These are phyloP conservation scores for Eutolmus rufibarbis DNA, from an alignment of 2,888 invertebrate species.

Conservation along the genomic window DNA sequence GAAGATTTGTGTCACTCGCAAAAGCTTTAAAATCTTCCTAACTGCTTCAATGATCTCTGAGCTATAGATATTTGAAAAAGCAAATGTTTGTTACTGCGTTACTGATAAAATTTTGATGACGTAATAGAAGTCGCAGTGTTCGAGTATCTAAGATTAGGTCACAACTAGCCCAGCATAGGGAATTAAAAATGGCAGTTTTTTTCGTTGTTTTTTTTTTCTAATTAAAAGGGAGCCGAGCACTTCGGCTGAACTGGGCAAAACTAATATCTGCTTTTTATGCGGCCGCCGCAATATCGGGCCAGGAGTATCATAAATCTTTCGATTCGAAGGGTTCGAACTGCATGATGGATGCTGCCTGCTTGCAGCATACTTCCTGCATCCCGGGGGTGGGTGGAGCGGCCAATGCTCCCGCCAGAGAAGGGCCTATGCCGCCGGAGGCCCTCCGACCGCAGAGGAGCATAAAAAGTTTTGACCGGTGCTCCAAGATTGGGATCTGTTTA, in stretches of 20 bases:
- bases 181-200: neutral
- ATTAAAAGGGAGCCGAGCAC: neutral
- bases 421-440: neutral
- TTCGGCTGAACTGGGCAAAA: neutral
- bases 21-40: too few species aligned
- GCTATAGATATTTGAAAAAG: too few species aligned
- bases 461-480: neutral
- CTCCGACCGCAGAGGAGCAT: neutral
- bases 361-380: neutral
- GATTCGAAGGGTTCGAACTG: neutral
- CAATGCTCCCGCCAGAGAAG: neutral
- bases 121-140: neutral
- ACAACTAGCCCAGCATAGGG: neutral
- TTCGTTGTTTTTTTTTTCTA: neutral
- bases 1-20: too few species aligned
- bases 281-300: neutral
- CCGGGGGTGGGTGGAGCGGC: neutral
- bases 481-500: slow-evolving; percentile 25
- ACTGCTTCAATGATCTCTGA: too few species aligned
- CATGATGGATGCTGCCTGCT: neutral
- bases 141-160: neutral
- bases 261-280: neutral
- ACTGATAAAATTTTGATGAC: neutral
- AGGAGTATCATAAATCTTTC: neutral
- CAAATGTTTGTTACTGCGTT: neutral